Conservation (phyloP, 2,797 vertebrate genomes). For the Hephaestus fuliginosus region DNA sequence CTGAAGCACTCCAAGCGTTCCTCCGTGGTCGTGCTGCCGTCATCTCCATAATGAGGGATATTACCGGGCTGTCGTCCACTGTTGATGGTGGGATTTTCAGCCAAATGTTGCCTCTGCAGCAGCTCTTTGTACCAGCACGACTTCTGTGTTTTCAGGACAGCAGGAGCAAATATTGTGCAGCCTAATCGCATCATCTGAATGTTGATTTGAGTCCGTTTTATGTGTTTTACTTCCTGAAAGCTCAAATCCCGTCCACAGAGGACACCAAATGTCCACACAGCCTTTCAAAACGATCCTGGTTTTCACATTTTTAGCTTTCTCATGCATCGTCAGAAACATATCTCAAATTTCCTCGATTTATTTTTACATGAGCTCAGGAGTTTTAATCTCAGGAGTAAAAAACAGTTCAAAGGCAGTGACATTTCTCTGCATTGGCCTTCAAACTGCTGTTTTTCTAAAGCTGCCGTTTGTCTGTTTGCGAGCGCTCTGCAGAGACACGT, state of each 20-base stretch:
- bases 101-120: conserved; percentile 49
- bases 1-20: not conserved
- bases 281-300: too few species aligned
- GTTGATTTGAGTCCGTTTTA: conserved; percentile 2
- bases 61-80: not conserved
- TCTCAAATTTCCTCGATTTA: not conserved
- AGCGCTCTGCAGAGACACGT: conserved; percentile 29
- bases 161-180: conserved; percentile 46
- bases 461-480: not conserved
- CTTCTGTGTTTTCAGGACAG: conserved; percentile 39
- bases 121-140: not conserved
- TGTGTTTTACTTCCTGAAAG: conserved; percentile 27
- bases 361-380: not conserved
- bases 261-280: conserved; percentile 16
- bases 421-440: not conserved
- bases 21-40: not conserved
- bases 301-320: not conserved
- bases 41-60: conserved; percentile 17
- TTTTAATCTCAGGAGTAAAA: not conserved
- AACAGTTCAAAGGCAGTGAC: not conserved
- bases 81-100: conserved; percentile 47
- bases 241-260: conserved; percentile 29
- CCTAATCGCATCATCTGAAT: conserved; percentile 25
- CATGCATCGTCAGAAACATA: not conserved
- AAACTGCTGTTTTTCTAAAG: not conserved